Percentiles rank a stretch among this genome's conserved stretches.
These are phyloP conservation scores for Sebastes variabilis DNA, from an alignment of 2,797 vertebrate species.

Conservation along the genomic window DNA sequence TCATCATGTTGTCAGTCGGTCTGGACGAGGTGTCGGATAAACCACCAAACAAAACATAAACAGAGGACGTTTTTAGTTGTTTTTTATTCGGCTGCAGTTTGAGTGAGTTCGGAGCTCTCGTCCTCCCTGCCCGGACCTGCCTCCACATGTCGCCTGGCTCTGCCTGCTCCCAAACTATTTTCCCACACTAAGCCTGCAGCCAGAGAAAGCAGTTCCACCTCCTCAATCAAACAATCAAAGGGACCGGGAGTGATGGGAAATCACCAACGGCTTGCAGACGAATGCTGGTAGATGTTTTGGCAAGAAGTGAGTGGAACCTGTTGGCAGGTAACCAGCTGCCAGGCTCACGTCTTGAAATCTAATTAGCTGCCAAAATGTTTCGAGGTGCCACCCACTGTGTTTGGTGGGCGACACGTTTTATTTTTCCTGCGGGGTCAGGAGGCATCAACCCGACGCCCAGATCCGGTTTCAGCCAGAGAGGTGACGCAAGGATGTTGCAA, in stretches of 20 bases:
- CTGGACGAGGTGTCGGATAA: background rate
- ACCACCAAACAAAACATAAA: background rate
- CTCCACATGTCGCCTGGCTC: slow-evolving; percentile 76
- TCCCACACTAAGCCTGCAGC: slow-evolving; percentile 87
- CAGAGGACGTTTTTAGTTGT: background rate
- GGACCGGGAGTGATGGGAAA: slow-evolving; percentile 17
- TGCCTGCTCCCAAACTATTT: slow-evolving; percentile 80
- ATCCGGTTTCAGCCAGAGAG: slow-evolving; percentile 1
- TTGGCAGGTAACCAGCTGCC: slow-evolving; percentile 16
- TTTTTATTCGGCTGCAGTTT: background rate
- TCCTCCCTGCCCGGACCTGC: slow-evolving; percentile 56
- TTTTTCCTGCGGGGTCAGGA: slow-evolving; percentile 11
- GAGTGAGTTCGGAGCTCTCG: background rate
- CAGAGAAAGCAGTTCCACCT: slow-evolving; percentile 81
- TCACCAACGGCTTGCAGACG: background rate
- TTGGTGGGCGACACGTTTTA: background rate
- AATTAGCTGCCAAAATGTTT: slow-evolving; percentile 12
- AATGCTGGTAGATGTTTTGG: slow-evolving; percentile 13
- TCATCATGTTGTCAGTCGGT: background rate
- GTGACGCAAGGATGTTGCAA: slow-evolving; percentile 32
- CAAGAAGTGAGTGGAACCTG: slow-evolving; percentile 2
- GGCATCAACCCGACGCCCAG: slow-evolving; percentile 2
- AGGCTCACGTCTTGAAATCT: background rate
- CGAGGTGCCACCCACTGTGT: slow-evolving; percentile 18
- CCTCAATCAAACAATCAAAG: slow-evolving; percentile 61